phyloP scores from a whole-genome alignment of 2,113 vertebrate species.

The Menidia beryllina region DNA sequence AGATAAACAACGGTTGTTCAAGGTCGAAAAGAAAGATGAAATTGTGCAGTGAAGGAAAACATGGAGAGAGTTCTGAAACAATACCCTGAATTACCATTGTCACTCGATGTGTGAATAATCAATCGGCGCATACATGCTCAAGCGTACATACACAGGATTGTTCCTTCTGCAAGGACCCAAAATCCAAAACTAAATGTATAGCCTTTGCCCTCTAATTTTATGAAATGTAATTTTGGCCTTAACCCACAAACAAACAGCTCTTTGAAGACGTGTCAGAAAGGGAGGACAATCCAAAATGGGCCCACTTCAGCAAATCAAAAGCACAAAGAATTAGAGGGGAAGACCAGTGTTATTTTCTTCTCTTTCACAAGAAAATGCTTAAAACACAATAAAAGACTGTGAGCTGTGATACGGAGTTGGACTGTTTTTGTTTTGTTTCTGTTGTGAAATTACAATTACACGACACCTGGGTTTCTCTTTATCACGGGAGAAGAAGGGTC shows the following conservation, averaged over 20 bases:
- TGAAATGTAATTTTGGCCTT: not conserved
- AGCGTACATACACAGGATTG: not conserved
- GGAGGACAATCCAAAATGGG: not conserved
- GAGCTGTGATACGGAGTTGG: no score
- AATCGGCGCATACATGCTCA: slow-evolving; percentile 9
- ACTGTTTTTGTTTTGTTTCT: no score
- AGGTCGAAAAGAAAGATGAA: slow-evolving; percentile 22
- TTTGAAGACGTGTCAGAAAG: not conserved
- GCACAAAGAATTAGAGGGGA: slow-evolving; percentile 22
- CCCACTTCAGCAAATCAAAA: slow-evolving; percentile 15
- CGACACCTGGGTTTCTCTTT: no score
- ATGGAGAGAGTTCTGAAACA: slow-evolving; percentile 2
- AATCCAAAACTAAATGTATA: not conserved
- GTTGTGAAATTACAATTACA: no score
- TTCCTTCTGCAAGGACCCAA: not conserved
- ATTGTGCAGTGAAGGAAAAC: slow-evolving; percentile 11
- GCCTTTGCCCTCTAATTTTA: not conserved
- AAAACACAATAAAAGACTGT: no score
- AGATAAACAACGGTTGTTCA: slow-evolving; percentile 30
- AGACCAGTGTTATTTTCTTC: slow-evolving; percentile 5
- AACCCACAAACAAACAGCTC: not conserved
- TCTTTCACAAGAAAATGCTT: no score
- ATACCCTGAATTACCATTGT: slow-evolving; percentile 13
- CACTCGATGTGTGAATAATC: slow-evolving; percentile 17
- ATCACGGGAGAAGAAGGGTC: no score